A percentile compares a stretch with the other conserved stretches of the same genome.
Evolutionary conservation across 2,888 invertebrate species (phyloP).

Genomic region (Drosophila monieri): DNA sequence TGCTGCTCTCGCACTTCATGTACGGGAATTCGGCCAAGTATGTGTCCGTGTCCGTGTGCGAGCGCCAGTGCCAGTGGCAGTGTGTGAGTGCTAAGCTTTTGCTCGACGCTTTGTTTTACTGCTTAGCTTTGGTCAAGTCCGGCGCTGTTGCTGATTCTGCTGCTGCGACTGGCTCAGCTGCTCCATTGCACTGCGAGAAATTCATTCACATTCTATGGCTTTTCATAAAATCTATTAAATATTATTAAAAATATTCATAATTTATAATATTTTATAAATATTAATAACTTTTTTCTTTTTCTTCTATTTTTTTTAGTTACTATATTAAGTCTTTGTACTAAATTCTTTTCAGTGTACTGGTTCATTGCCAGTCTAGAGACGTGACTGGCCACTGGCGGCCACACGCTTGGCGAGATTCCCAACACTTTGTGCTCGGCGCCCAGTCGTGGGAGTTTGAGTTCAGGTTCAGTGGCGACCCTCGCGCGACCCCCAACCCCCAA

Average conservation of each 20-base stretch:
- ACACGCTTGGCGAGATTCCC: slow-evolving; percentile 55
- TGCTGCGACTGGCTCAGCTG: slow-evolving; percentile 27
- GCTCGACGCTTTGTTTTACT: slow-evolving; percentile 69
- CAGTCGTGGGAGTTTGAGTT: slow-evolving; percentile 19
- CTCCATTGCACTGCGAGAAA: neutral
- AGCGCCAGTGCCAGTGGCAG: slow-evolving; percentile 1
- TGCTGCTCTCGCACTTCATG: slow-evolving; percentile 43
- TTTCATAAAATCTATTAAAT: no score
- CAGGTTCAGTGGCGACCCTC: slow-evolving; percentile 49
- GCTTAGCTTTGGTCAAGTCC: slow-evolving; percentile 61
- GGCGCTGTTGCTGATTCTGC: slow-evolving; percentile 1
- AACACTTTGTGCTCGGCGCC: slow-evolving; percentile 50
- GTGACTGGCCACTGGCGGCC: slow-evolving; percentile 56
- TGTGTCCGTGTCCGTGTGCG: slow-evolving; percentile 5
- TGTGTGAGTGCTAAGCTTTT: slow-evolving; percentile 57
- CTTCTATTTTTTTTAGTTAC: neutral
- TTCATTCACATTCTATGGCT: no score
- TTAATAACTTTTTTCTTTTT: neutral
- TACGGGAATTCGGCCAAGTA: slow-evolving; percentile 4
- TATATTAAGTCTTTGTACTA: no score
- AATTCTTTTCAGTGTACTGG: slow-evolving; percentile 17
- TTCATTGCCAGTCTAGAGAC: slow-evolving; percentile 43
- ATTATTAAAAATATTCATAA: no score
- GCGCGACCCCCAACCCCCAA: slow-evolving; percentile 11
- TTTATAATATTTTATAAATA: no score